Base-by-base conservation (phyloP, 2,113 vertebrate genomes). In the Tenebrosternarchus preto region DNA sequence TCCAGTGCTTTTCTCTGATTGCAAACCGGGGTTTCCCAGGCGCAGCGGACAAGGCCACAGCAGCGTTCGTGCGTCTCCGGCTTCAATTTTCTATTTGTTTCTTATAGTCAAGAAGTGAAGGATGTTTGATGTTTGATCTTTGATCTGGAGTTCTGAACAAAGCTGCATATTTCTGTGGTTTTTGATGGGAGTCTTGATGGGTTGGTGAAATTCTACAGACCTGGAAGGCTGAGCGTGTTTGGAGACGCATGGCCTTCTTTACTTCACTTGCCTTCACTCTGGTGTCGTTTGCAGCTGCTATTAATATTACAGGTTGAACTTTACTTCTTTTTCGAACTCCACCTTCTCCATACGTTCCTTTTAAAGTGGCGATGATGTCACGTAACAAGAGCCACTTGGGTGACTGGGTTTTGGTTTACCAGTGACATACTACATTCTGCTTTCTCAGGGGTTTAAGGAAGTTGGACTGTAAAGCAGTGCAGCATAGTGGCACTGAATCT, bases 261-360 rank as follows among this genome's bases (percentile, higher is more conserved):
- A 1, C 6, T 4, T 83, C 73, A 83, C 82, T 76, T 50, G 59
- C 50, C 63, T 83, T 87, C 80, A 85, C 86, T 86, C 84, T 87
- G 86, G 84, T 87, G 85, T 87, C 83, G 69, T 68, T 83, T 81
- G 77, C 77, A 70, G 81, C 76, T 76, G 84, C 90, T 91, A 91
- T 90, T 91, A 87, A 87, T 92, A 88, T 86, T 80, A 43, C 63
- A 60, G 16, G 22, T 73, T 85, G 84, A 88, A 90, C 88, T 81
- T 82, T 88, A 89, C 87, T 84, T 82, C 78, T 29, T 68, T 73
- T 77, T 73, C 81, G 73, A 85, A 84, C 88, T 85, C 67, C 73
- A 63, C 77, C 73, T 78, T 22, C 63, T 66, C 72, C 53, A 50
- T 59, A 68, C 50, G 17, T 39, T 50, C 81, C 74, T 83, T 86